A percentile compares a stretch with the other conserved stretches of the same genome.
These are phyloP conservation scores for Kryptolebias ocellatus DNA, from an alignment of 2,797 vertebrate species.

Conservation along the genomic window DNA sequence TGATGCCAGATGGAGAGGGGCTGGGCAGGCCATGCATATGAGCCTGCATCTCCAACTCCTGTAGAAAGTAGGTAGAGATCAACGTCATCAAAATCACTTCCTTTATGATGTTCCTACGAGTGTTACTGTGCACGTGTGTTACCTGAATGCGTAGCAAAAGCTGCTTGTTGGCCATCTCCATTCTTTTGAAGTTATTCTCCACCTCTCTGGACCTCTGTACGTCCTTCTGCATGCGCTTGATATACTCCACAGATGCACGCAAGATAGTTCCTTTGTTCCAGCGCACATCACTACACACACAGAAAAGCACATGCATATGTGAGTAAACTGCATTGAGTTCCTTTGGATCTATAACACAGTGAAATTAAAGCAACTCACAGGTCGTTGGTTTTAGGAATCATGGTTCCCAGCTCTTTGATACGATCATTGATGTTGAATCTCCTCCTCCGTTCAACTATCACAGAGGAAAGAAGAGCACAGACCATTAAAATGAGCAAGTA, in stretches of 20 bases:
- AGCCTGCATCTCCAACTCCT: constrained; percentile 99
- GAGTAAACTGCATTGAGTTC: constrained; percentile 11
- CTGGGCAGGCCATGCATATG: constrained; percentile 90
- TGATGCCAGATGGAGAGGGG: constrained; percentile 87
- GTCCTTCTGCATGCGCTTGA: constrained; percentile 98
- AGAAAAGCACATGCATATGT: constrained; percentile 28
- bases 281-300: constrained; percentile 88
- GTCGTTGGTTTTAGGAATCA: constrained; percentile 98
- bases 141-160: constrained; percentile 96
- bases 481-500: background rate
- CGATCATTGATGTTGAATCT: constrained; percentile 99
- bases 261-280: constrained; percentile 99
- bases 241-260: constrained; percentile 96
- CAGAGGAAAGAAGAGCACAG: constrained; percentile 23
- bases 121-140: constrained; percentile 6
- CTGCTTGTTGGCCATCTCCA: constrained; percentile 96
- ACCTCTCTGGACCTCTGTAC: constrained; percentile 91
- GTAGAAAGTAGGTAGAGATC: constrained; percentile 18
- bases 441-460: constrained; percentile 91
- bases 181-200: constrained; percentile 93
- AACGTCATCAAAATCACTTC: background rate
- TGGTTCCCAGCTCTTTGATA: constrained; percentile 96
- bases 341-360: background rate
- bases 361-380: constrained; percentile 83
- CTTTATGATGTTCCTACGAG: background rate